phyloP scores from a whole-genome alignment of 1,140 invertebrate genomes.

The Heliconius hermathena region DNA sequence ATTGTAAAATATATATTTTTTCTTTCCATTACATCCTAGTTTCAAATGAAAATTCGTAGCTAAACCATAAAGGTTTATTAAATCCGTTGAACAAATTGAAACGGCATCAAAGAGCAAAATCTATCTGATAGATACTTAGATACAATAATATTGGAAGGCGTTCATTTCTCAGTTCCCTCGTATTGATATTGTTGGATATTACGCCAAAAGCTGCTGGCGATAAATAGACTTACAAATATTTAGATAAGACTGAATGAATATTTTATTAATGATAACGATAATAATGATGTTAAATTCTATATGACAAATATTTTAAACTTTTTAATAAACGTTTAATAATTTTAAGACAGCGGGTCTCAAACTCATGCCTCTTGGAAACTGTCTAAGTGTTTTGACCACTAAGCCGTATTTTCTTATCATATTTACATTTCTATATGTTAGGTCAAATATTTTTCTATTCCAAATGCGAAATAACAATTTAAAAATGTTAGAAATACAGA shows the following conservation, averaged over 20 bases:
- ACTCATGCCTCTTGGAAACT: no score
- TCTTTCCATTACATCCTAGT: not conserved
- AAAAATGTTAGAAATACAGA: no score
- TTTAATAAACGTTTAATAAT: no score
- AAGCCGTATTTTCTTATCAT: no score
- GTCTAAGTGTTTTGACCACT: no score
- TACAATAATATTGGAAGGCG: conserved; percentile 44
- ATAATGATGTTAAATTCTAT: not conserved
- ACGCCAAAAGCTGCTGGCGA: conserved; percentile 69
- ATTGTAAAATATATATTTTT: no score
- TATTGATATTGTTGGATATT: conserved; percentile 80
- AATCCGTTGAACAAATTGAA: conserved; percentile 26
- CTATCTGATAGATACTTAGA: conserved; percentile 40
- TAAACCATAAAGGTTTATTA: conserved; percentile 12
- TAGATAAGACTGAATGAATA: conserved; percentile 22
- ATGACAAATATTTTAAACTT: no score
- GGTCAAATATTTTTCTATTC: no score
- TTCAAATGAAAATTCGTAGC: not conserved
- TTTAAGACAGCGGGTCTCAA: no score
- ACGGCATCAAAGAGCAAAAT: conserved; percentile 30
- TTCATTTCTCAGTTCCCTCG: conserved; percentile 76
- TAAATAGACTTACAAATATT: conserved; percentile 36
- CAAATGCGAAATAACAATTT: no score
- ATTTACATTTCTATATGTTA: no score
- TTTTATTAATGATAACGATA: no score